Base-by-base conservation (phyloP, 2,113 vertebrate species). In the Sebastes fasciatus region DNA sequence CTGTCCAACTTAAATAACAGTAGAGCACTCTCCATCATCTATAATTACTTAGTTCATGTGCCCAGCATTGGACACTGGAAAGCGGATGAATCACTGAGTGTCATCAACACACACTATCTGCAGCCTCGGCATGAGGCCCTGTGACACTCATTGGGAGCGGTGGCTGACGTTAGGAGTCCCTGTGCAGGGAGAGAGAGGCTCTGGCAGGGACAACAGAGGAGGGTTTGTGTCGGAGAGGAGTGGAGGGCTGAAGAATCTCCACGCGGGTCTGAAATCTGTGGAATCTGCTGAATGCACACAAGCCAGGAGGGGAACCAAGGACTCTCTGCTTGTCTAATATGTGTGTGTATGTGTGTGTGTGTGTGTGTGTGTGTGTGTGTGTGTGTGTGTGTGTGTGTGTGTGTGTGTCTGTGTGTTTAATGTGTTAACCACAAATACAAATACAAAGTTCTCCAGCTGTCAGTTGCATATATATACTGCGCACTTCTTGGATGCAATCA, bases 251-350 rank as follows among this genome's bases (percentile, higher is more conserved):
- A 92, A 73, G 90, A 91, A 91, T 93, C 88, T 92, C 79, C 87
- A 86, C 54, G 77, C 75, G 63, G 78, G 54, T 68, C 89, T 52
- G 75, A 86, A 94, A 93, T 91, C 90, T 87, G 80, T 62, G 93
- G 92, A 94, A 94, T 95, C 90, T 91, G 91, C 93, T 94, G 92
- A 93, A 60, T 79, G 77, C 77, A 86, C 91, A 86, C 73, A 83
- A 91, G 84, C 79, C 84, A 43, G 57, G 74, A 78, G 21, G 63
- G 40, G 43, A 67, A 74, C 60, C 49, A 40, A 68, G 61, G 79
- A 65, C 71, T 11, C 34, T 2, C 69, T n/a, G 48, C 45, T 71
- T 66, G 51, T 85, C 74, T 73, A 66, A 66, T 19, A 43, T 54
- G 51, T 12, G n/a, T 42, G 34, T 34, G 13, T 34, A 5, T 34